Conservation (phyloP, 2,797 vertebrate species). For the Hypotaenidia philippensis region DNA sequence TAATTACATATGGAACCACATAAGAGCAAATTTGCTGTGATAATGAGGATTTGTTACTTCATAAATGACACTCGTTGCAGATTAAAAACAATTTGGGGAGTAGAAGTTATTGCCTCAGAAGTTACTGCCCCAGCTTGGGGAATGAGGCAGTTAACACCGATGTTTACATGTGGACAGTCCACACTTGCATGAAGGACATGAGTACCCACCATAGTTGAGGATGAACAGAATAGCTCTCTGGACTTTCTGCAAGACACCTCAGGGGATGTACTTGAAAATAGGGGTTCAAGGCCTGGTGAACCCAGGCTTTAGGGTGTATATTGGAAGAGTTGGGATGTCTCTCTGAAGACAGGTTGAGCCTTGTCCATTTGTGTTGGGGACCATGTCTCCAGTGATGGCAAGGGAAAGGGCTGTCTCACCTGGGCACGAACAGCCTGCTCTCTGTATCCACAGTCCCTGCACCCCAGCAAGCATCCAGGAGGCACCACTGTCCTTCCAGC, state of each 20-base stretch:
- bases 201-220: neutral
- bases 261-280: neutral
- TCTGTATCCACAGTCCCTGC: constrained; percentile 84
- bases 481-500: constrained; percentile 82
- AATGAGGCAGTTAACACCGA: neutral
- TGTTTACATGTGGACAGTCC: neutral
- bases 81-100: neutral
- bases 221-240: neutral
- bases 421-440: constrained; percentile 81
- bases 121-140: neutral
- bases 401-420: constrained; percentile 64
- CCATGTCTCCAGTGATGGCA: neutral
- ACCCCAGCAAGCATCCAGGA: constrained; percentile 88
- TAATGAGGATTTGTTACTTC: constrained; percentile 21
- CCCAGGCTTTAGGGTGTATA: neutral
- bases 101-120: neutral
- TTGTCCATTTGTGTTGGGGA: neutral
- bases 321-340: neutral
- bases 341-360: neutral
- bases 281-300: neutral
- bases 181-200: neutral
- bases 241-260: neutral
- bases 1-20: constrained; percentile 10
- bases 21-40: neutral
- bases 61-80: neutral